Conservation (phyloP, 2,113 vertebrate genomes). For the Tonatia bakeri region DNA sequence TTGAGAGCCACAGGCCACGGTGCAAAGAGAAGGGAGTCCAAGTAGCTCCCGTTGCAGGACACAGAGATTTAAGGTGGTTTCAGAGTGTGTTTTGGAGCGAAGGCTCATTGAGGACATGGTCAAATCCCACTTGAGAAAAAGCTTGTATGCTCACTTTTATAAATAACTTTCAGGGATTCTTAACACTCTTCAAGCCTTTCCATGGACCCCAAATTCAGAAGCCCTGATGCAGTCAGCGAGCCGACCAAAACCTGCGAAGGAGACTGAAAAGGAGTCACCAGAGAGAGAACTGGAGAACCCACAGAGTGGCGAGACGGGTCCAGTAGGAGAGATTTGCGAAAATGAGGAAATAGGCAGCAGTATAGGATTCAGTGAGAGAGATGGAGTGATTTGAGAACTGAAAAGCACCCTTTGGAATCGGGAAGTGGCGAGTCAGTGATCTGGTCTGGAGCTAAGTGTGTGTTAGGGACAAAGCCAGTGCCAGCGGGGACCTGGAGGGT, state of each 20-base stretch:
- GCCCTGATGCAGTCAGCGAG: no score
- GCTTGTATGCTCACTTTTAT: neutral
- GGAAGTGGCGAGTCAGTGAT: no score
- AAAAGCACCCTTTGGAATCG: no score
- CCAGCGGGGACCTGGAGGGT: neutral
- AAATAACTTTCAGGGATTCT: no score
- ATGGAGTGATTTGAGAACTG: neutral
- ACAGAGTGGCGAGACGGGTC: neutral
- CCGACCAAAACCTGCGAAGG: neutral
- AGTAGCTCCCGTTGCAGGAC: neutral
- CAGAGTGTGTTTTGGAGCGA: neutral
- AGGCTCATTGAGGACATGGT: neutral
- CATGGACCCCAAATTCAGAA: neutral
- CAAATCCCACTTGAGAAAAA: neutral
- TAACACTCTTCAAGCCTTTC: neutral
- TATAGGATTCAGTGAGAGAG: accelerated
- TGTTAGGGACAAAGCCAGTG: neutral
- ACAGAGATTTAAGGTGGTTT: neutral
- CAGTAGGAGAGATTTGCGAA: neutral
- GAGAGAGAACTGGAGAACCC: neutral
- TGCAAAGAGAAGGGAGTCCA: no score
- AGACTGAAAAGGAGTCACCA: neutral
- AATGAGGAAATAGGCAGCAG: neutral
- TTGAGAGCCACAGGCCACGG: neutral
- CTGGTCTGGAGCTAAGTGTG: no score